Conservation (phyloP, 1,140 invertebrate genomes). For the Schlechtendalia chinensis region DNA sequence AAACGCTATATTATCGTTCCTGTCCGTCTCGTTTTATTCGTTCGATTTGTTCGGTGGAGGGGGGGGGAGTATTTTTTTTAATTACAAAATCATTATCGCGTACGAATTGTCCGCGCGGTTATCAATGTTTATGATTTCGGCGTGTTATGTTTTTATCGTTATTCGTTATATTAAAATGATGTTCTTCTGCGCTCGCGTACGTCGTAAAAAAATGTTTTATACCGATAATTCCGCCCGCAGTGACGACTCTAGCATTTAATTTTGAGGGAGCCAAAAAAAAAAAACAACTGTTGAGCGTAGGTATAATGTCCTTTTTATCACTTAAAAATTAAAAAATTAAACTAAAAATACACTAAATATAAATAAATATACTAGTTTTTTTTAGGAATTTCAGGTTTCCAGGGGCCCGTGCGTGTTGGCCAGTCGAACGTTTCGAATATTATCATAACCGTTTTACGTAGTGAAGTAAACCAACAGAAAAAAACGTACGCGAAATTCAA, state of each 20-base stretch:
- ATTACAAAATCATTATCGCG: neutral
- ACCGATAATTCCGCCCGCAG: neutral
- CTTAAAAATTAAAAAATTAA: too few species aligned
- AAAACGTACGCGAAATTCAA: too few species aligned
- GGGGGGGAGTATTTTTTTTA: too few species aligned
- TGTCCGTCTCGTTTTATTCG: neutral
- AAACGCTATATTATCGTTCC: neutral
- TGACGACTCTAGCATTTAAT: too few species aligned
- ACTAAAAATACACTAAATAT: neutral
- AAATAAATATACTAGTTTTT: too few species aligned
- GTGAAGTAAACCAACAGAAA: too few species aligned
- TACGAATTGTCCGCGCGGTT: neutral
- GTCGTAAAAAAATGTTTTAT: slow-evolving; percentile 22
- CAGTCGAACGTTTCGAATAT: neutral
- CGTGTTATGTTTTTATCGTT: neutral
- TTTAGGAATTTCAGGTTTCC: too few species aligned
- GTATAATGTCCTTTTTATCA: too few species aligned
- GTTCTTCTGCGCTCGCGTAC: neutral
- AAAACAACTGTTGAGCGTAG: too few species aligned
- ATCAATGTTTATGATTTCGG: neutral
- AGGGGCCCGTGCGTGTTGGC: neutral
- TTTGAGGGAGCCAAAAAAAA: too few species aligned
- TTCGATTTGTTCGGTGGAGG: too few species aligned
- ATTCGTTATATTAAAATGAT: neutral
- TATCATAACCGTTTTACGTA: slow-evolving; percentile 31